These are phyloP conservation scores for Dendropsophus ebraccatus DNA, from an alignment of 2,113 vertebrate species.

Conservation along the genomic window DNA sequence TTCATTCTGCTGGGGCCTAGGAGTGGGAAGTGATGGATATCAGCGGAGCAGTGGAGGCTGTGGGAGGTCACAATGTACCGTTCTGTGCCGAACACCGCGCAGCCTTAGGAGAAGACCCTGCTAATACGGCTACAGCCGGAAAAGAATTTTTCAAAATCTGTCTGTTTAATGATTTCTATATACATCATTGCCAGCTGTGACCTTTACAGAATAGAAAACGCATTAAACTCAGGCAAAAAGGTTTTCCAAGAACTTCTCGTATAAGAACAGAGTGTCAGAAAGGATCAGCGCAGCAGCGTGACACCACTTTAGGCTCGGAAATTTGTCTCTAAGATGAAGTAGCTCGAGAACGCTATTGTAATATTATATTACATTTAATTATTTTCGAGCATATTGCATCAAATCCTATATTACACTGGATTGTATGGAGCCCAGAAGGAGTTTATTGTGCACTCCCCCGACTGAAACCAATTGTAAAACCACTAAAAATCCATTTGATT, in stretches of 20 bases:
- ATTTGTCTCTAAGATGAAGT: not conserved
- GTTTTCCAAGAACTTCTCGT: not conserved
- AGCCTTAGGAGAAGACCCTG: not conserved
- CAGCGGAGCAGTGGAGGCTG: not conserved
- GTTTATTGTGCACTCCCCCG: too few species aligned
- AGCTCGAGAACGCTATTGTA: not conserved
- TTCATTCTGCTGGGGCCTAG: not conserved
- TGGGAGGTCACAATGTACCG: not conserved
- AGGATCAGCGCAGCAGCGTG: not conserved
- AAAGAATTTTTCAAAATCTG: not conserved
- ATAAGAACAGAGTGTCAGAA: not conserved
- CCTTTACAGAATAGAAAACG: not conserved
- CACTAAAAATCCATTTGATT: too few species aligned
- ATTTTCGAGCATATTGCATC: not conserved
- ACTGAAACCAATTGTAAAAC: too few species aligned
- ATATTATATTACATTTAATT: not conserved
- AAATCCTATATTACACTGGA: not conserved
- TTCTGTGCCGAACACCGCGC: not conserved
- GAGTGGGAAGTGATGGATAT: not conserved
- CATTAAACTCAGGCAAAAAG: not conserved
- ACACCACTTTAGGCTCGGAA: not conserved
- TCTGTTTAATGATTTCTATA: constrained; percentile 14
- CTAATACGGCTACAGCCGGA: not conserved
- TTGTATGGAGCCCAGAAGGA: too few species aligned
- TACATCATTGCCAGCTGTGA: constrained; percentile 21